Percentiles rank a stretch among this genome's conserved stretches.
Evolutionary conservation across 2,888 invertebrate genomes (phyloP).

Genomic region (Hydropsyche betteni): DNA sequence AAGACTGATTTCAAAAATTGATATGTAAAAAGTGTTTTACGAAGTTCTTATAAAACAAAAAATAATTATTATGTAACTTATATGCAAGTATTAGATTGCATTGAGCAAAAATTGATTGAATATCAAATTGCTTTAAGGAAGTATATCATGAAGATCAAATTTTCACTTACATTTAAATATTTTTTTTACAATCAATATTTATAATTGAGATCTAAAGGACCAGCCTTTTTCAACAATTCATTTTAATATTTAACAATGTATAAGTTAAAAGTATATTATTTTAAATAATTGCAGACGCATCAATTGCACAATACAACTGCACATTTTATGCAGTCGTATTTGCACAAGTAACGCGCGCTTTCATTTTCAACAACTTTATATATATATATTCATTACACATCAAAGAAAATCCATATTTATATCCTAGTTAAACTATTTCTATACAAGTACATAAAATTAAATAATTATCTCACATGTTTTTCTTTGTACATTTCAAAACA

Average conservation of each 20-base stretch:
- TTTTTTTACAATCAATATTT: constrained; percentile 26
- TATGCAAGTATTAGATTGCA: constrained; percentile 11
- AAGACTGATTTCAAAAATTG: constrained; percentile 12
- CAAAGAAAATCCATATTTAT: no score
- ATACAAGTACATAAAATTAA: constrained; percentile 9
- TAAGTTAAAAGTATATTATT: not conserved
- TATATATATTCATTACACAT: not conserved
- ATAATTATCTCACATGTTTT: not conserved
- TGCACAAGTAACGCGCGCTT: no score
- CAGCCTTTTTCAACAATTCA: constrained; percentile 42
- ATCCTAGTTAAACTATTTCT: not conserved
- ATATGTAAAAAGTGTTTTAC: constrained; percentile 10
- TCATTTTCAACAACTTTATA: constrained; percentile 1
- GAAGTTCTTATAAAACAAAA: not conserved
- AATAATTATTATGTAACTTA: not conserved
- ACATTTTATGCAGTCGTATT: not conserved
- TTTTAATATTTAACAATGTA: constrained; percentile 27
- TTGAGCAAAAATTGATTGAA: constrained; percentile 18
- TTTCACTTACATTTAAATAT: constrained; percentile 7
- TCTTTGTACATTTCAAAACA: constrained; percentile 26
- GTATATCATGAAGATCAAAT: constrained; percentile 12
- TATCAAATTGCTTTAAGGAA: constrained; percentile 14
- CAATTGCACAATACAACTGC: not conserved
- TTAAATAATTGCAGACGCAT: not conserved
- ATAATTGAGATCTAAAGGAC: constrained; percentile 37